Evolutionary conservation across 2,113 vertebrate genomes (phyloP).

Genomic region (Scomber japonicus): DNA sequence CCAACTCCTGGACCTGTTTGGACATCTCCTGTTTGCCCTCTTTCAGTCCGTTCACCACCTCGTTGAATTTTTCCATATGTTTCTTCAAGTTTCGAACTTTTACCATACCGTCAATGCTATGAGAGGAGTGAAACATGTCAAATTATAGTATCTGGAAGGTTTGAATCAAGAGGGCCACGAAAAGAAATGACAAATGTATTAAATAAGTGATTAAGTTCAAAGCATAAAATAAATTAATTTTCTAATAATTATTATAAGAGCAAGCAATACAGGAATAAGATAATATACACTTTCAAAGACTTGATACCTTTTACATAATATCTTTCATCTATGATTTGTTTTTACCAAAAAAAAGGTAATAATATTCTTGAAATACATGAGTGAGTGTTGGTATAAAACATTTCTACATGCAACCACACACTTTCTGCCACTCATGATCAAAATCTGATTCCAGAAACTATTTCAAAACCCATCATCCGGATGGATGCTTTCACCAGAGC

Average conservation of each 20-base stretch:
- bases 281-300: no score
- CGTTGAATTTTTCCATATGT: slow-evolving; percentile 91
- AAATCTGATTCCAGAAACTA: slow-evolving; percentile 15
- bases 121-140: background rate
- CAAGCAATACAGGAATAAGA: no score
- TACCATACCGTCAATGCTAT: slow-evolving; percentile 93
- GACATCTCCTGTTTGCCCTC: slow-evolving; percentile 94
- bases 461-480: background rate
- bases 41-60: slow-evolving; percentile 92
- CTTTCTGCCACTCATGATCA: slow-evolving; percentile 16
- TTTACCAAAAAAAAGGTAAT: no score
- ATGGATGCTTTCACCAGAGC: background rate
- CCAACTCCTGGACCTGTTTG: slow-evolving; percentile 91
- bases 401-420: background rate
- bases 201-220: background rate
- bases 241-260: no score
- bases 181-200: no score
- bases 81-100: slow-evolving; percentile 93
- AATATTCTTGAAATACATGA: background rate
- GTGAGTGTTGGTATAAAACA: slow-evolving; percentile 9
- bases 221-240: no score
- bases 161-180: no score
- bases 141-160: background rate
- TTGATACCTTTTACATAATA: no score
- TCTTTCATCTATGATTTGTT: no score